These are phyloP conservation scores for Eilema griseolum DNA, from an alignment of 2,888 invertebrate species.

Conservation along the genomic window DNA sequence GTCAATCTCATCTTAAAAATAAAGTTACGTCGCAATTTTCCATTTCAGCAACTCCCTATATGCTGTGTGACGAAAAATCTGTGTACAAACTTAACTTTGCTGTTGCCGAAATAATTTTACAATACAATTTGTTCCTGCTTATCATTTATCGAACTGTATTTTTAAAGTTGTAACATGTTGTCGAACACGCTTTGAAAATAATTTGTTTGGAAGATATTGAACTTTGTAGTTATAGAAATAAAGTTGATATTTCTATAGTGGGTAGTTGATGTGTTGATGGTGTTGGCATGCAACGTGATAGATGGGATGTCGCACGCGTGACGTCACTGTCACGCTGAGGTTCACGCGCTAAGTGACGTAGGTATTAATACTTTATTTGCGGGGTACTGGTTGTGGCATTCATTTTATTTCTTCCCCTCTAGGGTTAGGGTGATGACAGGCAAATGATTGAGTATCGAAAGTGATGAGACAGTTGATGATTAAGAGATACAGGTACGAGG, in stretches of 20 bases:
- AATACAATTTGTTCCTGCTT: slow-evolving; percentile 25
- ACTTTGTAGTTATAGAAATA: slow-evolving; percentile 29
- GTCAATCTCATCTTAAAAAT: slow-evolving; percentile 83
- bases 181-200: slow-evolving; percentile 35
- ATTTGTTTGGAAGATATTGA: slow-evolving; percentile 33
- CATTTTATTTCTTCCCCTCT: slow-evolving; percentile 42
- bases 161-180: slow-evolving; percentile 60
- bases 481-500: neutral
- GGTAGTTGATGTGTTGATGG: slow-evolving; percentile 48
- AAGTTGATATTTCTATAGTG: slow-evolving; percentile 30
- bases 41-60: slow-evolving; percentile 76
- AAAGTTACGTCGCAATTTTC: slow-evolving; percentile 85
- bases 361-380: slow-evolving; percentile 69
- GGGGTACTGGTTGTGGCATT: slow-evolving; percentile 44
- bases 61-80: slow-evolving; percentile 75
- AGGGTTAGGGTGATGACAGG: slow-evolving; percentile 24
- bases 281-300: slow-evolving; percentile 78
- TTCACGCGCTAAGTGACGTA: slow-evolving; percentile 70
- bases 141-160: slow-evolving; percentile 35
- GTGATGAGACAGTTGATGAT: slow-evolving; percentile 6
- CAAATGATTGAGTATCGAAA: slow-evolving; percentile 35
- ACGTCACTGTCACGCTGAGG: slow-evolving; percentile 76
- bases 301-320: slow-evolving; percentile 79
- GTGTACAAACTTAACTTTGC: slow-evolving; percentile 47
- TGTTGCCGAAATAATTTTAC: slow-evolving; percentile 21